Conservation (phyloP, 1,140 invertebrate genomes). For the Magallana ariakensis region DNA sequence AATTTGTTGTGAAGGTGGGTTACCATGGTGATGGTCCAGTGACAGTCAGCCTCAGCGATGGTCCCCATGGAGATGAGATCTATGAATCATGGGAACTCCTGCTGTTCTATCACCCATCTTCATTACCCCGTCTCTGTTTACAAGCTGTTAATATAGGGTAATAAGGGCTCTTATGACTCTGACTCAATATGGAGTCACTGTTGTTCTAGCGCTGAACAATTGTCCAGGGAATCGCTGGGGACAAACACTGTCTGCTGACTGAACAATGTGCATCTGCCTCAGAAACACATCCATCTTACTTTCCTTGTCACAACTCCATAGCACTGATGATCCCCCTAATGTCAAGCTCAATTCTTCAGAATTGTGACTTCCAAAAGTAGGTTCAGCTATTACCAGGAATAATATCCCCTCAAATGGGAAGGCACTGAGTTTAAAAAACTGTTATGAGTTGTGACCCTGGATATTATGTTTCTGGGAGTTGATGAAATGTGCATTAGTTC, state of each 20-base stretch:
- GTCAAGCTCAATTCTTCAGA: background rate
- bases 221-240: background rate
- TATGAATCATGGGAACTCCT: conserved; percentile 3
- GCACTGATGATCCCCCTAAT: background rate
- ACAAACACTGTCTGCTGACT: too few species aligned
- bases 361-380: background rate
- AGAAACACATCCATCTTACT: conserved; percentile 9
- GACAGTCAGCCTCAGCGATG: too few species aligned
- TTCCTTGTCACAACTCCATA: background rate
- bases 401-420: too few species aligned
- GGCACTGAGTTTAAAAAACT: too few species aligned
- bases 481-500: too few species aligned
- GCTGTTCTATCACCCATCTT: conserved; percentile 7
- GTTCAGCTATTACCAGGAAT: background rate
- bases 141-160: background rate
- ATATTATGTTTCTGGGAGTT: too few species aligned
- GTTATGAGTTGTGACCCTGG: too few species aligned
- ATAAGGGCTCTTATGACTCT: background rate
- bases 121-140: background rate
- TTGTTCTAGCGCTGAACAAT: background rate
- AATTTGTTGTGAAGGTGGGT: too few species aligned
- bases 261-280: conserved; percentile 1
- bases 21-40: too few species aligned
- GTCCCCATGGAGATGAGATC: too few species aligned
- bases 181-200: background rate